Evolutionary conservation across 1,140 invertebrate species (phyloP), one percentile per base, ranked within the genome.

Genomic region (Drosophila watanabei): DNA sequence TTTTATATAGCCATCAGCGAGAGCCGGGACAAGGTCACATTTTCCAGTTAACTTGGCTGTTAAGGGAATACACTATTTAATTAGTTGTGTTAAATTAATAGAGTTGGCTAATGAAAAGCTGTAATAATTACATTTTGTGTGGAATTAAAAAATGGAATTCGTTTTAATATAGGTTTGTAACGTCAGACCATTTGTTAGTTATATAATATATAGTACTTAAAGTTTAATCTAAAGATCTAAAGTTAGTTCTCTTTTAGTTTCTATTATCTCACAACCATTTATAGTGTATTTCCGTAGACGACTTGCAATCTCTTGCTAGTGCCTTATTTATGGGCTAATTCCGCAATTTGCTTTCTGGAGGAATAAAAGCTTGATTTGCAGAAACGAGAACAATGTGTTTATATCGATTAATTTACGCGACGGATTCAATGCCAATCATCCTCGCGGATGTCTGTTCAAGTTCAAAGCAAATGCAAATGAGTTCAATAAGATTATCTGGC

Each of bases 1-100:
- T 20, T 56, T 39, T 57, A 39, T 57, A 73, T 72, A 49, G 54
- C 20, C 37, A 30, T n/a, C 13, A 51, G 56, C 14, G 46, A 75
- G 52, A 73, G 56, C 71, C 56, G 54, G 37, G 51, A 45, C 84
- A 87, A 87, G 84, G 84, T 64, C 85, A 58, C 65, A 76, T 70
- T 73, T 89, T 79, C 48, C 30, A 45, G 58, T 52, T 78, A n/a
- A 78, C 62, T 77, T 66, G 39, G 37, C 39, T 16, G 9, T 8
- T 8, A 11, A 32, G 33, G 28, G 14, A 24, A 35, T 39, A 61
- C 43, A 14, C 30, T 35, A 28, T 32, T 11, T 30, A 57, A 24
- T 39, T 24, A 24, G 14, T 14, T 10, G 14, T n/a, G 32, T 20
- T 16, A 7, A 11, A 30, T 30, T 13, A 35, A 35, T 13, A 7